Evolutionary conservation across 2,888 invertebrate genomes (phyloP).

Genomic region (Eilema depressum): DNA sequence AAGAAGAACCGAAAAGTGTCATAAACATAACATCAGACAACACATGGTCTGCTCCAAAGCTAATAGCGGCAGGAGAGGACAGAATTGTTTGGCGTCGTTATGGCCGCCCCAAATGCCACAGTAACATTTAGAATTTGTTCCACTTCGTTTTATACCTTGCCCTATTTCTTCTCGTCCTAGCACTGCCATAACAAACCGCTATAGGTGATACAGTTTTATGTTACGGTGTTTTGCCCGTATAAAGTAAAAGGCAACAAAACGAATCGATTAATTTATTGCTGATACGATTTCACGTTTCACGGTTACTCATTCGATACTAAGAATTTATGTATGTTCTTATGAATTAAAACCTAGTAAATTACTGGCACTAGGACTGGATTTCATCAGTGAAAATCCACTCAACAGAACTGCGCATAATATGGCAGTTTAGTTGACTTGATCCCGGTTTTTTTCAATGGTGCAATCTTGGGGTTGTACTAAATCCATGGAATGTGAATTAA

Average conservation of each 20-base stretch:
- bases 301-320: background rate
- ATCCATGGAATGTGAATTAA: no score
- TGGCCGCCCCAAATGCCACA: constrained; percentile 73
- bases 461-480: no score
- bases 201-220: constrained; percentile 26
- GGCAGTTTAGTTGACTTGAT: no score
- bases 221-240: constrained; percentile 8
- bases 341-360: no score
- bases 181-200: constrained; percentile 48
- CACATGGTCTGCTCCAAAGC: constrained; percentile 23
- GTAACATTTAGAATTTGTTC: constrained; percentile 79
- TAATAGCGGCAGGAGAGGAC: constrained; percentile 28
- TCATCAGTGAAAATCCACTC: no score
- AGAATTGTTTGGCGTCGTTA: constrained; percentile 53
- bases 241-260: constrained; percentile 11
- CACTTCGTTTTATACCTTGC: constrained; percentile 72
- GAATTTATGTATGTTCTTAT: background rate
- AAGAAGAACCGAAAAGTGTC: constrained; percentile 8
- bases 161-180: constrained; percentile 65
- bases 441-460: no score
- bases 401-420: no score
- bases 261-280: background rate
- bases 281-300: background rate
- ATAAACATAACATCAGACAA: constrained; percentile 8
- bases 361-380: no score